Percentiles rank a stretch among this genome's conserved stretches.
Evolutionary conservation across 2,113 vertebrate genomes (phyloP).

Genomic region (Blennius ocellaris): DNA sequence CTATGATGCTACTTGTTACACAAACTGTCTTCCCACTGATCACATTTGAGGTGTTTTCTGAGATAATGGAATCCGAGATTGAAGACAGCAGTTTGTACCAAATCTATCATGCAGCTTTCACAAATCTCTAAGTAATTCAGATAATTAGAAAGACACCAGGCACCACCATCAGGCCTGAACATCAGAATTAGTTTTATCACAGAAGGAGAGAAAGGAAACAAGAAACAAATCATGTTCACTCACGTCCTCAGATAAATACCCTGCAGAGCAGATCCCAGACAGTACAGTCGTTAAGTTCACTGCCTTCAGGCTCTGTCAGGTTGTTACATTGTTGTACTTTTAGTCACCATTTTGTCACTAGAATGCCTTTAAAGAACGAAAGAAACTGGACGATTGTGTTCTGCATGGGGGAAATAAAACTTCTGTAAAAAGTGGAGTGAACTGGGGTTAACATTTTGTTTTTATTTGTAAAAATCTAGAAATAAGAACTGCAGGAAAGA

Average conservation of each 20-base stretch:
- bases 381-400: neutral
- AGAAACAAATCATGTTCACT: constrained; percentile 1
- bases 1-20: too few relatives aligned
- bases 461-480: too few relatives aligned
- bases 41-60: too few relatives aligned
- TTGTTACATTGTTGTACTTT: neutral
- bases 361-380: neutral
- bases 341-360: neutral
- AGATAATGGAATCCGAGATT: too few relatives aligned
- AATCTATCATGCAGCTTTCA: neutral
- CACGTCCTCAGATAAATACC: neutral
- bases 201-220: neutral
- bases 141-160: neutral
- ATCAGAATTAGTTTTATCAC: neutral
- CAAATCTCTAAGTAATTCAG: neutral
- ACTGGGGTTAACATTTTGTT: too few relatives aligned
- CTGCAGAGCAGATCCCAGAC: neutral
- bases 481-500: too few relatives aligned
- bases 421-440: too few relatives aligned
- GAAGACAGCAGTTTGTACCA: neutral
- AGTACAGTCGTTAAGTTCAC: too few relatives aligned
- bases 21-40: too few relatives aligned
- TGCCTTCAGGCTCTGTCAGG: neutral
- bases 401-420: too few relatives aligned
- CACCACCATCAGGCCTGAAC: neutral